These are phyloP conservation scores for Campoletis raptor DNA, from an alignment of 2,888 invertebrate genomes.

Conservation along the genomic window DNA sequence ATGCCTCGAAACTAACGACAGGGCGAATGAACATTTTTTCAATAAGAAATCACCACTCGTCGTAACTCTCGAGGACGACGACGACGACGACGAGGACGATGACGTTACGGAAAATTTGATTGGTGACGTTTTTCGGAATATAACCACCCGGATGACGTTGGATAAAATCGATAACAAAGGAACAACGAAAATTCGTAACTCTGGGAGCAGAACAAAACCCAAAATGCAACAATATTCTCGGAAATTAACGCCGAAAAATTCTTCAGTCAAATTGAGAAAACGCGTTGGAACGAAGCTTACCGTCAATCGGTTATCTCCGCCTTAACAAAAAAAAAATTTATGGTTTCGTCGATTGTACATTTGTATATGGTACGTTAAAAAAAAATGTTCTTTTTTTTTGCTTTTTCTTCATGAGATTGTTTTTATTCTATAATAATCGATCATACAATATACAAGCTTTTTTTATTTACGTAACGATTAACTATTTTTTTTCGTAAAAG, in stretches of 20 bases:
- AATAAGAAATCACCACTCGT: not conserved
- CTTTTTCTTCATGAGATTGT: conserved; percentile 55
- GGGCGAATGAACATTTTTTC: not conserved
- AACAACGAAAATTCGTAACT: conserved; percentile 6
- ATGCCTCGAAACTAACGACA: conserved; percentile 61
- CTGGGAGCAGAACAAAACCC: conserved; percentile 9
- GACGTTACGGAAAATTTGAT: not conserved
- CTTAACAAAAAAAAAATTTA: not conserved
- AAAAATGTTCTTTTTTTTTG: conserved; percentile 5
- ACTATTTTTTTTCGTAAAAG: conserved; percentile 6
- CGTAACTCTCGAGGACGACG: conserved; percentile 27
- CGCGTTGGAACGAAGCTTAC: conserved; percentile 75
- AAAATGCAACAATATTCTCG: not conserved
- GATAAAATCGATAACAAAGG: conserved; percentile 23
- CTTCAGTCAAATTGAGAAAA: conserved; percentile 63
- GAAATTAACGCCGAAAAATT: conserved; percentile 35
- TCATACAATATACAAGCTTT: conserved; percentile 73
- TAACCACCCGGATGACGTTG: not conserved
- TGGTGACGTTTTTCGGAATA: conserved; percentile 15
- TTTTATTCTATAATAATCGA: conserved; percentile 74
- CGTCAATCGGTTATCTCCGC: conserved; percentile 59
- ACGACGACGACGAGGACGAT: not conserved
- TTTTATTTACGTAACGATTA: conserved; percentile 52
- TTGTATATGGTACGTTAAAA: not conserved
- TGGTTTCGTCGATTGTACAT: conserved; percentile 10